Evolutionary conservation across 2,888 invertebrate species (phyloP).

Genomic region (Pachymerium ferrugineum): DNA sequence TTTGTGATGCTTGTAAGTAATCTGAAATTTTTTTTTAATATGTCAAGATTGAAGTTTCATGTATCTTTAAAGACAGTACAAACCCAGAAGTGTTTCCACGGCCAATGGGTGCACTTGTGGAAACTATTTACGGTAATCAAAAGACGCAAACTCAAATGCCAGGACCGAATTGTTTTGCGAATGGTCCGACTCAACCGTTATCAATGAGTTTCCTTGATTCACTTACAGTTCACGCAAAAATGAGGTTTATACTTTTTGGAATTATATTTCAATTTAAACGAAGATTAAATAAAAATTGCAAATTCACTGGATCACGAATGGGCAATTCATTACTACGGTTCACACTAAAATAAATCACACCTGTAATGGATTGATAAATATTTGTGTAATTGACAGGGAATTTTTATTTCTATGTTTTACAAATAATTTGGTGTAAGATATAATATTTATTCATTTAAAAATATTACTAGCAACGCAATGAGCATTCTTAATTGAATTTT

Average conservation of each 20-base stretch:
- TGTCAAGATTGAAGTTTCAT: too few species aligned
- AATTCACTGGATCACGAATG: too few species aligned
- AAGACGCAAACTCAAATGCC: conserved; percentile 43
- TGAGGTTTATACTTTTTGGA: conserved; percentile 60
- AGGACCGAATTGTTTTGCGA: conserved; percentile 47
- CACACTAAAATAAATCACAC: too few species aligned
- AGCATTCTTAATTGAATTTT: neutral
- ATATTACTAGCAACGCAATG: too few species aligned
- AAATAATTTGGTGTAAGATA: neutral
- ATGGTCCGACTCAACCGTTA: conserved; percentile 74
- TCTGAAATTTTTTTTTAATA: too few species aligned
- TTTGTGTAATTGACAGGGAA: too few species aligned
- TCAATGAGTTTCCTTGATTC: conserved; percentile 91
- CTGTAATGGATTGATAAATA: too few species aligned
- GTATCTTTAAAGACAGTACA: conserved; percentile 52
- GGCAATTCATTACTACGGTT: too few species aligned
- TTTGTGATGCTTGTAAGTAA: conserved; percentile 82
- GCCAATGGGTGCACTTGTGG: conserved; percentile 86
- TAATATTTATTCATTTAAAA: too few species aligned
- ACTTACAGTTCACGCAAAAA: conserved; percentile 90
- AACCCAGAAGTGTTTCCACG: conserved; percentile 84
- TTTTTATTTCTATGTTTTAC: neutral
- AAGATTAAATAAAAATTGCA: too few species aligned
- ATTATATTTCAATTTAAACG: too few species aligned
- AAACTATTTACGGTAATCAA: conserved; percentile 61